Percentiles rank a stretch among this genome's conserved stretches.
These are phyloP conservation scores for Scelioninae gen. 1 DNA, from an alignment of 2,888 invertebrate species.

Conservation along the genomic window DNA sequence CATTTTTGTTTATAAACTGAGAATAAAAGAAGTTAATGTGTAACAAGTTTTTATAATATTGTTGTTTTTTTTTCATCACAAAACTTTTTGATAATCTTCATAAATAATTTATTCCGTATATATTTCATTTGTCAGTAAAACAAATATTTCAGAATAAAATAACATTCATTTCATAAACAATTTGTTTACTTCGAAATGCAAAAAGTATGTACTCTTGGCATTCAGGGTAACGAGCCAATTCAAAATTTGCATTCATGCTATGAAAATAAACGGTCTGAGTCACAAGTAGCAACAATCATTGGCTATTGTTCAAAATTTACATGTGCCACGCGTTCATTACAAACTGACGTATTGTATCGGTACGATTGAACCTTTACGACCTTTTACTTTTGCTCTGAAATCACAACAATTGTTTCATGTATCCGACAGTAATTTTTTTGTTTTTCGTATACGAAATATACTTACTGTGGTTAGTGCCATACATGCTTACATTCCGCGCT, in stretches of 20 bases:
- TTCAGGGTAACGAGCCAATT: constrained; percentile 32
- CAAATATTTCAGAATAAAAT: neutral
- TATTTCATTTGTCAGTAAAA: neutral
- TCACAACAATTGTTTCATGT: constrained; percentile 31
- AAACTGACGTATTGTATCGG: constrained; percentile 40
- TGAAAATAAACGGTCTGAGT: constrained; percentile 50
- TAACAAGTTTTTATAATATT: too few relatives aligned
- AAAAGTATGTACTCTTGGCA: neutral
- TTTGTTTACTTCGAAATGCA: neutral
- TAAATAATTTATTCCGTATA: too few relatives aligned
- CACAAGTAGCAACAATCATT: constrained; percentile 62
- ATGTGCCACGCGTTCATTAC: constrained; percentile 33
- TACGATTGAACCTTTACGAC: constrained; percentile 52
- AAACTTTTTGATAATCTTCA: too few relatives aligned
- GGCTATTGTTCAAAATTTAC: constrained; percentile 57
- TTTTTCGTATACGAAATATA: constrained; percentile 12
- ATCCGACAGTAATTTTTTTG: constrained; percentile 38
- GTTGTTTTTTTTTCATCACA: too few relatives aligned
- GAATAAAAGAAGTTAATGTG: too few relatives aligned
- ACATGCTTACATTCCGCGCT: constrained; percentile 14
- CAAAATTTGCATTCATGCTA: constrained; percentile 39
- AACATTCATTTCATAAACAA: neutral
- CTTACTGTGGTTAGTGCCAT: constrained; percentile 20
- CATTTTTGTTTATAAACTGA: too few relatives aligned
- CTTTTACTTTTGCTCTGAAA: constrained; percentile 46